Evolutionary conservation across 2,113 vertebrate genomes (phyloP).

Genomic region (Periophthalmus modestus): DNA sequence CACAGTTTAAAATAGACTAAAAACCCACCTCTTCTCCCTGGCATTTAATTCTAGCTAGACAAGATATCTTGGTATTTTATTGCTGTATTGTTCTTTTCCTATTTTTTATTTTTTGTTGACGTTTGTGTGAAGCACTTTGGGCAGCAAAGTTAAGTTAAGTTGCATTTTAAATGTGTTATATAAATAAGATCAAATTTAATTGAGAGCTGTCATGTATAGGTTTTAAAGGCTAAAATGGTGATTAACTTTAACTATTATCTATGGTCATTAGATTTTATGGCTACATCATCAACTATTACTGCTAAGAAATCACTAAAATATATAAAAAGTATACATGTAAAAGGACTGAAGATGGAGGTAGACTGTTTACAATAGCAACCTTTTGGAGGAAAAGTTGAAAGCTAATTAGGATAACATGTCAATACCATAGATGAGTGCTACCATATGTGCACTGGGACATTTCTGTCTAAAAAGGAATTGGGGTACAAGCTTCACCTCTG

Average conservation of each 20-base stretch:
- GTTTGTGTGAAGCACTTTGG: no score
- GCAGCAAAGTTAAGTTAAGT: no score
- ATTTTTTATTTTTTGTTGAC: no score
- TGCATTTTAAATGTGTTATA: no score
- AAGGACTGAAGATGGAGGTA: neutral
- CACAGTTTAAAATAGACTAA: no score
- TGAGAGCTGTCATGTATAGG: neutral
- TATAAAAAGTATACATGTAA: neutral
- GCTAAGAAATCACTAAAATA: neutral
- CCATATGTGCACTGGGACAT: neutral
- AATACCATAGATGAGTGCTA: conserved; percentile 20
- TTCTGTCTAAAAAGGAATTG: conserved; percentile 22
- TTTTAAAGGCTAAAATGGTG: neutral
- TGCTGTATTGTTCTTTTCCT: no score
- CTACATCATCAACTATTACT: neutral
- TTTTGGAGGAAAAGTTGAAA: neutral
- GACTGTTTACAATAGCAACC: neutral
- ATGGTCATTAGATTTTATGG: neutral
- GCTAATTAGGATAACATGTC: conserved; percentile 11
- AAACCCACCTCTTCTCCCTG: no score
- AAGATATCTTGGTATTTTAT: no score
- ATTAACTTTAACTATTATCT: neutral
- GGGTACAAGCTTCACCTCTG: conserved; percentile 32
- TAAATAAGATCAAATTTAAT: no score
- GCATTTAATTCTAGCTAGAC: no score